These are phyloP conservation scores for Xiphydria camelus DNA, from an alignment of 2,888 invertebrate genomes.

Conservation along the genomic window DNA sequence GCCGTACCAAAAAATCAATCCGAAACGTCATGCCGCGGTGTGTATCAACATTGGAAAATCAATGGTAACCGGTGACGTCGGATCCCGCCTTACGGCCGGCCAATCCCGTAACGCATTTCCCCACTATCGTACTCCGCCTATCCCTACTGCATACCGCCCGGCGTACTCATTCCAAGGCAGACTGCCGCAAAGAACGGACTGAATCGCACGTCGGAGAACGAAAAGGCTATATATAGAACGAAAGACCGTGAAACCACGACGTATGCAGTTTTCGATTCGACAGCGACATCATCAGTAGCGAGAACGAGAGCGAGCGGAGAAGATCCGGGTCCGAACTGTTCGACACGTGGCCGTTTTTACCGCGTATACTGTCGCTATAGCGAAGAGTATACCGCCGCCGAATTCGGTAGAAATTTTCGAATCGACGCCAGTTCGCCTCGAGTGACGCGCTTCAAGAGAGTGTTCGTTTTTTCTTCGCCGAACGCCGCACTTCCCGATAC, in stretches of 20 bases:
- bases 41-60: conserved; percentile 54
- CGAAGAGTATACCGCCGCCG: too few species aligned
- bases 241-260: conserved; percentile 25
- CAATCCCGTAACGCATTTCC: conserved; percentile 36
- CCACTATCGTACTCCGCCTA: conserved; percentile 30
- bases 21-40: conserved; percentile 36
- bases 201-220: neutral
- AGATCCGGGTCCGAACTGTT: too few species aligned
- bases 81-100: conserved; percentile 48
- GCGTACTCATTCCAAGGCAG: conserved; percentile 54
- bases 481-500: too few species aligned
- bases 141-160: conserved; percentile 39
- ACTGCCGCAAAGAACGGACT: conserved; percentile 39
- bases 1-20: conserved; percentile 39
- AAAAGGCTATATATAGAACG: conserved; percentile 2
- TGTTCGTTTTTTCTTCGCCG: too few species aligned
- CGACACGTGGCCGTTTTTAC: too few species aligned
- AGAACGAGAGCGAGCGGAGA: neutral
- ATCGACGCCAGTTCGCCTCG: neutral
- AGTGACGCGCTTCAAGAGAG: neutral
- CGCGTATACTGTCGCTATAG: too few species aligned
- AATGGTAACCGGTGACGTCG: conserved; percentile 53
- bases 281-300: conserved; percentile 3
- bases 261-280: conserved; percentile 39
- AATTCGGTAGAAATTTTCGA: conserved; percentile 6